Conservation (phyloP, 2,888 invertebrate genomes). For the Oscheius sp. region DNA sequence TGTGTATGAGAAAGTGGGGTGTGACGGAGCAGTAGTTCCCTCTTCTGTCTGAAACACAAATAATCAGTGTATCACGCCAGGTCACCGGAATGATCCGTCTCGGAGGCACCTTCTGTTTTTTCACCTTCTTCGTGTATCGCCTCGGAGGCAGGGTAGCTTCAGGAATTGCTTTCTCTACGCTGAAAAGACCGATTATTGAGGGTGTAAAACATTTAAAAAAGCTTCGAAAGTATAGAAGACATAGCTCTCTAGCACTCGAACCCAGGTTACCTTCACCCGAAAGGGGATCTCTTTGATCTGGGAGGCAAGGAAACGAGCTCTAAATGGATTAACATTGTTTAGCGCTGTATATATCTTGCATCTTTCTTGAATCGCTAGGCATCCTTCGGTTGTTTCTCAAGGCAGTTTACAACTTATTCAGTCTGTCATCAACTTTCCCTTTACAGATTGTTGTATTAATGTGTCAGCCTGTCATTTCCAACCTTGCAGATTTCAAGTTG, state of each 20-base stretch:
- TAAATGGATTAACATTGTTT: background rate
- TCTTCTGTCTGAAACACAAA: background rate
- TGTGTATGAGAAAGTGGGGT: slow-evolving; percentile 27
- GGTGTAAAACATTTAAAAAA: background rate
- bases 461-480: no score
- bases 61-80: background rate
- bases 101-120: slow-evolving; percentile 25
- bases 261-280: slow-evolving; percentile 18
- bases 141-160: slow-evolving; percentile 1
- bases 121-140: slow-evolving; percentile 16
- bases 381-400: no score
- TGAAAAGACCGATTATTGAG: background rate
- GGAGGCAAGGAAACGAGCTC: background rate
- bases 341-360: no score
- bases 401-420: no score
- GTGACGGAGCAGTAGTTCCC: slow-evolving; percentile 4
- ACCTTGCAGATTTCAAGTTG: no score
- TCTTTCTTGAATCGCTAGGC: no score
- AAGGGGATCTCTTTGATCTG: background rate
- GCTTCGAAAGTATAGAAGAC: background rate
- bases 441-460: no score
- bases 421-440: no score
- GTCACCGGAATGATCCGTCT: slow-evolving; percentile 19
- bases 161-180: slow-evolving; percentile 4
- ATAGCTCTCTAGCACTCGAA: slow-evolving; percentile 8